Percentiles rank a stretch among this genome's conserved stretches.
phyloP scores from a whole-genome alignment of 2,888 invertebrate genomes.

The Dascillus cervinus region DNA sequence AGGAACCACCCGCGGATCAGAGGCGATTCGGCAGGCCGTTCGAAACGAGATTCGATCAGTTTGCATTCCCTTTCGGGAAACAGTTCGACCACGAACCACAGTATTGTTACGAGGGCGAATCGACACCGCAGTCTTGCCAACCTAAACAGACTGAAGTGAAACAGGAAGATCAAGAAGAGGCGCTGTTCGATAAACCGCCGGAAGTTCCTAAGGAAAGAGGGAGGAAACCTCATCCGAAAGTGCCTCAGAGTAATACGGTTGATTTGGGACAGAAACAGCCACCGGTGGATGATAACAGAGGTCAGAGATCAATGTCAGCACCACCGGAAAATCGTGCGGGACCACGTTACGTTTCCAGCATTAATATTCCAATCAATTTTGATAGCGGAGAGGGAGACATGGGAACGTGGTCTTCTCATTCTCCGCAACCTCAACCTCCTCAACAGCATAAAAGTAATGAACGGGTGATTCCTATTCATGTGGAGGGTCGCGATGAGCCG shows the following conservation, averaged over 20 bases:
- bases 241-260: slow-evolving; percentile 60
- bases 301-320: slow-evolving; percentile 71
- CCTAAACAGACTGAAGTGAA: slow-evolving; percentile 4
- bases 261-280: slow-evolving; percentile 66
- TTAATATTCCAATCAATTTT: slow-evolving; percentile 34
- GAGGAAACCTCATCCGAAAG: slow-evolving; percentile 24
- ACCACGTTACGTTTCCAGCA: slow-evolving; percentile 33
- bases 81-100: slow-evolving; percentile 15
- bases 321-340: slow-evolving; percentile 53
- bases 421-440: slow-evolving; percentile 30
- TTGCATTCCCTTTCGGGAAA: slow-evolving; percentile 33
- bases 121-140: slow-evolving; percentile 41
- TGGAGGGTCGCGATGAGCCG: slow-evolving; percentile 78
- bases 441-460: slow-evolving; percentile 48
- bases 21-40: slow-evolving; percentile 44
- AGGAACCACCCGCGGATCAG: slow-evolving; percentile 43
- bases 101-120: slow-evolving; percentile 15
- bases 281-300: slow-evolving; percentile 50
- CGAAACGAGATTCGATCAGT: slow-evolving; percentile 30
- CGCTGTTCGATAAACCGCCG: slow-evolving; percentile 18
- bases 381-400: slow-evolving; percentile 14
- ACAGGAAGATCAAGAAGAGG: slow-evolving; percentile 29
- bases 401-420: slow-evolving; percentile 20
- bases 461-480: slow-evolving; percentile 80
- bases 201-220: slow-evolving; percentile 30